Conservation (phyloP, 2,888 invertebrate species). For the Dastarcus helophoroides region DNA sequence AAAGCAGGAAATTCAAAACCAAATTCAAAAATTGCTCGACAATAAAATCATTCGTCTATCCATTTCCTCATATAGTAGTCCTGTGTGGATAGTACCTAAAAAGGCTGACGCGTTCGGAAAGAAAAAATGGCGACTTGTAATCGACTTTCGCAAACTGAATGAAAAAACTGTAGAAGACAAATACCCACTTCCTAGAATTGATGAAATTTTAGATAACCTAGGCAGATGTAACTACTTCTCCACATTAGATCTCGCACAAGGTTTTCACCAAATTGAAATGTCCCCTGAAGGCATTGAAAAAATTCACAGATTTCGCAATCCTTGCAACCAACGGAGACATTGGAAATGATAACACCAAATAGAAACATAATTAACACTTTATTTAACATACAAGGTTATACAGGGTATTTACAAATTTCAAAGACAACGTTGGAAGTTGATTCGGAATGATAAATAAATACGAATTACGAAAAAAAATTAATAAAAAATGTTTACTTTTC, state of each 20-base stretch:
- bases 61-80: constrained; percentile 10
- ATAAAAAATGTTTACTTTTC: too few species aligned
- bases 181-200: constrained; percentile 6
- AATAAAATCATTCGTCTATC: constrained; percentile 12
- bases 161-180: constrained; percentile 5
- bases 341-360: too few species aligned
- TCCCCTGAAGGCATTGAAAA: constrained; percentile 11
- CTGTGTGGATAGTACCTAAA: constrained; percentile 12
- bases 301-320: too few species aligned
- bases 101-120: constrained; percentile 14
- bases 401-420: too few species aligned
- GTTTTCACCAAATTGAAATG: constrained; percentile 7
- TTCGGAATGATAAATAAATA: too few species aligned
- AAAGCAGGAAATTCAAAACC: constrained; percentile 11
- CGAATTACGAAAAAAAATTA: too few species aligned
- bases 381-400: too few species aligned
- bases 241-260: constrained; percentile 5
- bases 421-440: too few species aligned
- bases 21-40: constrained; percentile 13
- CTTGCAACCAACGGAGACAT: too few species aligned
- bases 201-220: constrained; percentile 8
- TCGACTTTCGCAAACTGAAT: constrained; percentile 5
- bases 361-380: too few species aligned
- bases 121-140: constrained; percentile 15
- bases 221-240: constrained; percentile 8